Evolutionary conservation across 2,888 invertebrate genomes (phyloP).

Genomic region (Rhagonycha fulva): DNA sequence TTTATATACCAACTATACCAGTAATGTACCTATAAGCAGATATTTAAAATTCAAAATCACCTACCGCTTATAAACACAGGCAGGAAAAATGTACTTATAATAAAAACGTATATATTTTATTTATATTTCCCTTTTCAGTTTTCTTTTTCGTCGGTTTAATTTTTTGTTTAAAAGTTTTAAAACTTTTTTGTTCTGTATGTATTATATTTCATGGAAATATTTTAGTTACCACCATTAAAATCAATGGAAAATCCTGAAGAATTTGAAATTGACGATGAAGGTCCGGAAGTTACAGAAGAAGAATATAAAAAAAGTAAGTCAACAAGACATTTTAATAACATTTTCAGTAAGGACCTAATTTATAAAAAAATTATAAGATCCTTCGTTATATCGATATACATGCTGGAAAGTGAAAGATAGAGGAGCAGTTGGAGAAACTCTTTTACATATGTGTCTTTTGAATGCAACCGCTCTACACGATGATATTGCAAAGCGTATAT

Average conservation of each 20-base stretch:
- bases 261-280: slow-evolving; percentile 80
- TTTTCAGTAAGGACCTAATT: not conserved
- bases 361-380: slow-evolving; percentile 54
- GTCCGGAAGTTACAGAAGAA: slow-evolving; percentile 63
- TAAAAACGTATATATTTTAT: too few species aligned
- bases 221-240: slow-evolving; percentile 72
- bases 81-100: too few species aligned
- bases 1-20: too few species aligned
- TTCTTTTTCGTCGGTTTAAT: too few species aligned
- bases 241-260: slow-evolving; percentile 85
- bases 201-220: slow-evolving; percentile 8
- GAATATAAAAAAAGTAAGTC: slow-evolving; percentile 54
- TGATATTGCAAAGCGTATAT: slow-evolving; percentile 88
- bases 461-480: slow-evolving; percentile 90
- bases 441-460: slow-evolving; percentile 89
- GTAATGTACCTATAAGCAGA: too few species aligned
- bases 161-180: too few species aligned
- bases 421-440: slow-evolving; percentile 95
- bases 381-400: slow-evolving; percentile 76
- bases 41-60: too few species aligned
- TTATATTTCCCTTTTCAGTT: too few species aligned
- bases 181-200: too few species aligned
- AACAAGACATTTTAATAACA: not conserved
- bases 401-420: slow-evolving; percentile 92
- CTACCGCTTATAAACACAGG: too few species aligned